Percentiles rank a stretch among this genome's conserved stretches.
Conservation (phyloP, 2,797 vertebrate species). For the Hipposideros larvatus region DNA sequence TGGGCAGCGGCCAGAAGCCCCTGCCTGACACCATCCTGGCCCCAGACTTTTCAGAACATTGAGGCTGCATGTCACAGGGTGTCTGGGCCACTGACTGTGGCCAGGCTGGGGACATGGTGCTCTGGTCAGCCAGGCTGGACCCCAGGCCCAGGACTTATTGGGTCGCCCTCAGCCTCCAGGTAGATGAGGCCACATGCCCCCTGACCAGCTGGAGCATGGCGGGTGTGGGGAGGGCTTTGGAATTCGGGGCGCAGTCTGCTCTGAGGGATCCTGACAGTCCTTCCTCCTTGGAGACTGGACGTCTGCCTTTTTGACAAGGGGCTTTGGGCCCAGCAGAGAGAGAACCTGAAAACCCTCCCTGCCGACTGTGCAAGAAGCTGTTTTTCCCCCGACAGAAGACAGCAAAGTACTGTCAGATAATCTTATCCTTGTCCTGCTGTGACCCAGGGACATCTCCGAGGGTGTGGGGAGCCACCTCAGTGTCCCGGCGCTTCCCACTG, state of each 20-base stretch:
- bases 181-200: background rate
- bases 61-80: background rate
- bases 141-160: too few relatives aligned
- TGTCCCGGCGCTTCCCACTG: background rate
- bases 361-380: background rate
- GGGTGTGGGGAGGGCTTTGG: rapidly evolving
- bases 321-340: background rate
- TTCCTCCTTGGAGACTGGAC: background rate
- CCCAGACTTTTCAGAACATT: too few relatives aligned
- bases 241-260: background rate
- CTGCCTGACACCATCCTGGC: background rate
- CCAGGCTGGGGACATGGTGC: background rate
- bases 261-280: background rate
- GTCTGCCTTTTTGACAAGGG: background rate
- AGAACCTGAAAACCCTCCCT: background rate
- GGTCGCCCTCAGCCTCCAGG: background rate
- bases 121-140: background rate
- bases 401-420: background rate
- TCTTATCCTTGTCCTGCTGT: background rate
- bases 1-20: rapidly evolving
- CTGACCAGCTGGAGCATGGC: background rate
- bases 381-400: background rate
- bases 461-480: background rate
- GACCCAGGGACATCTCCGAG: background rate
- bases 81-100: background rate